Evolutionary conservation across 2,113 vertebrate species (phyloP).

Genomic region (Theristicus caerulescens): DNA sequence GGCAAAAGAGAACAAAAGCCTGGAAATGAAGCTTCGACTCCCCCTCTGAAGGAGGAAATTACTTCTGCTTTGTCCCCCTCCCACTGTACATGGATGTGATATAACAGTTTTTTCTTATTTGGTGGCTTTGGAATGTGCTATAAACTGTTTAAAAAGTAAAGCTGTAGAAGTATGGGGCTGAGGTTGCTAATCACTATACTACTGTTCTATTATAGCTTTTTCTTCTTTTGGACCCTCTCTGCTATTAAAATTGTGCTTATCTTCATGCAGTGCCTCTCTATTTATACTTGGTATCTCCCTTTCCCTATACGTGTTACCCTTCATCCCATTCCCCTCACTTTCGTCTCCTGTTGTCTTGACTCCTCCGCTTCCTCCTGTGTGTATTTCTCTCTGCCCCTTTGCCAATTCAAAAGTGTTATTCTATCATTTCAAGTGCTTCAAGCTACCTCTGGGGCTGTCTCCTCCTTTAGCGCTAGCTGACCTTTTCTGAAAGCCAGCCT

Average conservation of each 20-base stretch:
- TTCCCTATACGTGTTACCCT: background rate
- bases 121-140: background rate
- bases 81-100: background rate
- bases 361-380: background rate
- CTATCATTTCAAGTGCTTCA: background rate
- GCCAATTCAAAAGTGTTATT: background rate
- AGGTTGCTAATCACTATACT: background rate
- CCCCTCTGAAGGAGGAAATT: background rate
- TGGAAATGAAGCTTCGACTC: background rate
- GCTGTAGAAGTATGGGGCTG: background rate
- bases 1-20: background rate
- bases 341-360: background rate
- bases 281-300: background rate
- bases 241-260: background rate
- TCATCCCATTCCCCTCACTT: background rate
- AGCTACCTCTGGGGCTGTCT: slow-evolving; percentile 16
- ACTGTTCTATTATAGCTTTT: background rate
- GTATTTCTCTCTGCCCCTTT: background rate
- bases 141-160: background rate
- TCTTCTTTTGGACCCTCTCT: background rate
- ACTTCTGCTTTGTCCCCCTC: background rate
- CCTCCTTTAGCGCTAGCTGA: slow-evolving; percentile 6
- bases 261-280: background rate
- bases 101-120: background rate
- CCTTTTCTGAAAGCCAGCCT: slow-evolving; percentile 11